Evolutionary conservation across 2,888 invertebrate genomes (phyloP), one percentile per base, ranked within the genome.

Genomic region (Calliphora vomitoria): DNA sequence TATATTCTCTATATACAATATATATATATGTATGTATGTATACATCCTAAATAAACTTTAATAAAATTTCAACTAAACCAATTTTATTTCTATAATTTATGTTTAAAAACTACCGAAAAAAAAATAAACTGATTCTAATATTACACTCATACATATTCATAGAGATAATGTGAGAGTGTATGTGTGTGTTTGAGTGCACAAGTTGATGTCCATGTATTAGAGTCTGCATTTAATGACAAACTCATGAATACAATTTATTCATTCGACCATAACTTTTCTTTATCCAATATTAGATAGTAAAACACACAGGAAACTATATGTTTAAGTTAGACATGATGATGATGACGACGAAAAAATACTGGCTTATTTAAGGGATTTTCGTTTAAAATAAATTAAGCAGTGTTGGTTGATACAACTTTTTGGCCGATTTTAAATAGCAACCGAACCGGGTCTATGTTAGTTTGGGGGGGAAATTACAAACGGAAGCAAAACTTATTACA

Each of bases 201-300:
- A 25, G 8, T n/a, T 69, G 13, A 50, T 58, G 44, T 44, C 1
- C 25, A 68, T 58, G 69, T 31, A 13, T 64, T 35, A 50, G 31
- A n/a, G n/a, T 41, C 18, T 78, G 76, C 31, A 71, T 83, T 78
- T 47, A 64, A 55, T 55, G 71, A 83, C 55, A 78, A 78, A 78
- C 35, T 44, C 20, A 62, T 71, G 25, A 64, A 58, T 62, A 58
- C 50, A 71, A 72, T 83, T 72, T 66, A 78, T 71, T 18, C 35
- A 64, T 64, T 78, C 47, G 69, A 55, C 76, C 76, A 78, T 64
- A 78, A 83, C 25, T 78, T 69, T 83, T 53, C 62, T 69, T 4
- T 68, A 41, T 15, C 20, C 62, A 75, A 81, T 81, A 55, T 53
- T 44, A 64, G 72, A 72, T 20, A 64, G 18, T 55, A 64, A 55